Base-by-base conservation (phyloP, 2,113 vertebrate genomes). In the Oncorhynchus gorbuscha region DNA sequence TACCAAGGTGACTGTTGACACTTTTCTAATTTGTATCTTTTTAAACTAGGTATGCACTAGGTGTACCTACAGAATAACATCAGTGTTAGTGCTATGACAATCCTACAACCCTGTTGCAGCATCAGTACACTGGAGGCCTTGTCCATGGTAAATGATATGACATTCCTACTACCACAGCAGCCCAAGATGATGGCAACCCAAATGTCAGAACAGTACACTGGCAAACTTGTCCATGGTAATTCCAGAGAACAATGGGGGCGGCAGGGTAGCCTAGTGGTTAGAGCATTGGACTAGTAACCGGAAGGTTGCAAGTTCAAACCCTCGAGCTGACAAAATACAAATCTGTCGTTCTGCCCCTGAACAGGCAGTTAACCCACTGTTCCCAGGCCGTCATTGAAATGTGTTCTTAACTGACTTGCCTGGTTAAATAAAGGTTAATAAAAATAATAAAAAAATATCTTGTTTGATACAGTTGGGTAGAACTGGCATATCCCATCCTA, bases 391-490 rank as follows among this genome's bases (percentile, higher is more conserved):
- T 1, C 24, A 24, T 24, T 24, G 24, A 24, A 24, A 24, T 24
- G 24, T 24, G 24, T 24, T 24, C 24, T 24, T 24, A 24, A 24
- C 24, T 24, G 24, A 24, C 24, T 24, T 24, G 24, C 24, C 24
- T 24, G 24, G 24, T 24, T 24, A 24, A 24, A 24, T 24, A 24
- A 24, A 24, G 24, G 24, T 24, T 24, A 24, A 24, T 1, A 24
- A 24, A 24, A 24, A 24, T 24, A 24, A 24, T 24, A 24, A 24
- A 24, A 24, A 24, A 24, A 24, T 24, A 48, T 72, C 12, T 80
- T 71, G 77, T 82, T 79, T 78, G 61, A 77, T 76, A 74, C 73
- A 51, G 75, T 55, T 81, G 72, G 78, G 71, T 22, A 55, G 69
- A 78, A 68, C 66, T 68, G 13, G n/a, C 66, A 35, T 8, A 62